A percentile compares a stretch with the other conserved stretches of the same genome.
These are phyloP conservation scores for Pandemis cinnamomeana DNA, from an alignment of 2,888 invertebrate genomes.

Conservation along the genomic window DNA sequence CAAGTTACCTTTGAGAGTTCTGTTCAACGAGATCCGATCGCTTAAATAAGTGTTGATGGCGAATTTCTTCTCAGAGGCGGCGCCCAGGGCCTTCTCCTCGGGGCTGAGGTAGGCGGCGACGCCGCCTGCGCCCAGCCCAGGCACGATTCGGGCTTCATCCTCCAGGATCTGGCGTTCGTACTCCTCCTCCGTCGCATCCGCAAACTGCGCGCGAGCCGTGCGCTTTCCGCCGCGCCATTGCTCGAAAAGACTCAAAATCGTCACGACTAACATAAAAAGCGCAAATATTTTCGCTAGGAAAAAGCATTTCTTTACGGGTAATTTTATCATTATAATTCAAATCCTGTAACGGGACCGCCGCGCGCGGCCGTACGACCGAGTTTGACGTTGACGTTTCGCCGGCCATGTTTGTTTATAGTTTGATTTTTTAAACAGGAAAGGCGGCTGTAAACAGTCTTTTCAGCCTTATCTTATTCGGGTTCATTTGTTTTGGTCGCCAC, in stretches of 20 bases:
- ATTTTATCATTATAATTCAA: conserved; percentile 63
- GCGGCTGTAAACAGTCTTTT: conserved; percentile 85
- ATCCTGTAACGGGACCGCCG: conserved; percentile 47
- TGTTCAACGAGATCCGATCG: conserved; percentile 93
- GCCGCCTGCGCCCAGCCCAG: conserved; percentile 89
- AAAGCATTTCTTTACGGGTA: conserved; percentile 75
- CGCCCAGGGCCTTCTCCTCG: conserved; percentile 86
- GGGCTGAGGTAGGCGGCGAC: conserved; percentile 87
- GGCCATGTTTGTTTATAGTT: conserved; percentile 66
- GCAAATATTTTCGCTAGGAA: conserved; percentile 65
- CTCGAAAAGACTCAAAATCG: conserved; percentile 69
- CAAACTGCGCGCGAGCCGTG: conserved; percentile 55
- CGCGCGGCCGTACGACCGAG: conserved; percentile 57
- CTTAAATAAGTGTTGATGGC: conserved; percentile 96
- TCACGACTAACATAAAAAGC: conserved; percentile 65
- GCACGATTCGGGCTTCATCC: conserved; percentile 87
- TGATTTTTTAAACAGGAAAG: conserved; percentile 71
- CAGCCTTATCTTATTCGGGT: conserved; percentile 57
- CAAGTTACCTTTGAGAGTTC: conserved; percentile 87
- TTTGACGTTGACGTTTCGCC: conserved; percentile 58
- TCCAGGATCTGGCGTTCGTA: conserved; percentile 82
- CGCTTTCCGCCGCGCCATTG: conserved; percentile 76
- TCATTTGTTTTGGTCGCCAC: conserved; percentile 35
- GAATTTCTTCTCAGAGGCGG: conserved; percentile 90
- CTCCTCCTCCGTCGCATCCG: conserved; percentile 57